Evolutionary conservation across 2,888 invertebrate genomes (phyloP), one percentile per base, ranked within the genome.

Genomic region (Fragum whitleyi): DNA sequence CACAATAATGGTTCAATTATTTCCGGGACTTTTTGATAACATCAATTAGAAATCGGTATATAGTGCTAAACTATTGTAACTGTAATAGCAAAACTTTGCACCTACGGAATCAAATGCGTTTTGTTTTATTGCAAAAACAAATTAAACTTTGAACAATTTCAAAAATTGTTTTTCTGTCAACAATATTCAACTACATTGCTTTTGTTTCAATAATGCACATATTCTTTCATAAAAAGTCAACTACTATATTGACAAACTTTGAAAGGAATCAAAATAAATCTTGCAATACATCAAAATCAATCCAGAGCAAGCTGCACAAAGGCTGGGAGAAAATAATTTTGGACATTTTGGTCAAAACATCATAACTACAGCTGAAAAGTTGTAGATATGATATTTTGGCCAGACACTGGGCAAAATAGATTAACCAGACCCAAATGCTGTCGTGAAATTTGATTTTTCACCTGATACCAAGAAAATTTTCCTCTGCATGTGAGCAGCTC

Each of bases 101-200:
- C n/a, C n/a, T n/a, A n/a, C n/a, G n/a, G n/a, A n/a, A n/a, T n/a
- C n/a, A n/a, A n/a, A n/a, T n/a, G 9, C 32, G 5, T n/a, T 47
- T 47, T 47, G 14, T 3, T 47, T 47, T 14, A 9, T 47, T 47
- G 47, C 47, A 47, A 47, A 47, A 14, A 47, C 5, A 5, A 47
- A 14, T 9, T 5, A 16, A 47, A 47, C 14, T 47, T 47, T 47
- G 39, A 39, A 39, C 6, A 39, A 5, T 47, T 19, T 47, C 7
- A 47, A 47, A 47, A 6, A 14, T 47, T 47, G 47, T 16, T 9
- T 47, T 14, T 47, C 2, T 14, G 5, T 47, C 47, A 47, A 47
- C 47, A 47, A 47, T 47, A 47, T 16, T n/a, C 14, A 57, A 57
- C 57, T 26, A 57, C 28, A 57, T 57, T 57, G 9, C 57, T 57